phyloP scores from a whole-genome alignment of 1,140 invertebrate genomes.

The Chelonus insularis region DNA sequence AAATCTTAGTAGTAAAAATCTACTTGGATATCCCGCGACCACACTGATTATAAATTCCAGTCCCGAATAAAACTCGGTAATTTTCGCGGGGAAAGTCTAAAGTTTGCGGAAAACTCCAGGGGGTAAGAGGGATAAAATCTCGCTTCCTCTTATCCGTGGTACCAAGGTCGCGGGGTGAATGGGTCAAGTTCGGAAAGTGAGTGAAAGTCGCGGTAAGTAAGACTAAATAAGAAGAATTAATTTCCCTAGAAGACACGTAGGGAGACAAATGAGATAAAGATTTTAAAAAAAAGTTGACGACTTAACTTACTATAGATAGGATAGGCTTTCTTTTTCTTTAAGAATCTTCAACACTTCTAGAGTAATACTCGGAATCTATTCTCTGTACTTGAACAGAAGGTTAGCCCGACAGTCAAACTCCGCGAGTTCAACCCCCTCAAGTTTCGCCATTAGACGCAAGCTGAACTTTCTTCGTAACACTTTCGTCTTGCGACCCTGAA shows the following conservation, averaged over 20 bases:
- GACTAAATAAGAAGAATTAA: slow-evolving; percentile 2
- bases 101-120: slow-evolving; percentile 21
- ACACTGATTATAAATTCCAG: slow-evolving; percentile 23
- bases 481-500: slow-evolving; percentile 45
- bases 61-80: slow-evolving; percentile 27
- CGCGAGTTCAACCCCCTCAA: slow-evolving; percentile 38
- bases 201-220: slow-evolving; percentile 14
- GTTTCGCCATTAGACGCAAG: slow-evolving; percentile 56
- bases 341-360: neutral
- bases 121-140: neutral
- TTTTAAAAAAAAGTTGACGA: slow-evolving; percentile 16
- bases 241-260: slow-evolving; percentile 15
- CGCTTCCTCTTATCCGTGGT: neutral
- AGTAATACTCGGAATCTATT: neutral
- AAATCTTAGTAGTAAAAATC: neutral
- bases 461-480: slow-evolving; percentile 60
- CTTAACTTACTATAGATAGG: slow-evolving; percentile 8
- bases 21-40: neutral
- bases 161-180: slow-evolving; percentile 28
- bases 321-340: slow-evolving; percentile 21
- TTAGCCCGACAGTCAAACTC: slow-evolving; percentile 40
- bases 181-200: slow-evolving; percentile 33
- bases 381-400: neutral
- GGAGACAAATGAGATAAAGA: neutral
- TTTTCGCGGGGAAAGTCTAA: slow-evolving; percentile 22